Conservation (phyloP, 2,888 invertebrate species). For the Acronicta leporina region DNA sequence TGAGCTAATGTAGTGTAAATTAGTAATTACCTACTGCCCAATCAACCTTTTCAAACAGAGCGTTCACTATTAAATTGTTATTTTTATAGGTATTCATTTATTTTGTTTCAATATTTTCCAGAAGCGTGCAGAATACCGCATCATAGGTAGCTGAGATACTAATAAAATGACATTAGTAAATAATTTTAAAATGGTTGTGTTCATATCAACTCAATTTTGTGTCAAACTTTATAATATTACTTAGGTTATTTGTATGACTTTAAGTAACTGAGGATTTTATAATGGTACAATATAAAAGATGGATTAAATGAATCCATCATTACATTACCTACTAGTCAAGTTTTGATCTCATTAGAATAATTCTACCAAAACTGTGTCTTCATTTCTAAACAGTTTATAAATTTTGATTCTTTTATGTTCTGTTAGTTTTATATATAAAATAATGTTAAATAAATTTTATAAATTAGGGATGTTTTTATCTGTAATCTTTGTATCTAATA, state of each 20-base stretch:
- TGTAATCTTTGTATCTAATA: slow-evolving; percentile 12
- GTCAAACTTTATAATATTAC: slow-evolving; percentile 16
- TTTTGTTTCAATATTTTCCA: slow-evolving; percentile 59
- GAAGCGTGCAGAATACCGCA: slow-evolving; percentile 82
- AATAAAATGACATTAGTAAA: slow-evolving; percentile 33
- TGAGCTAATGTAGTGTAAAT: too few relatives aligned
- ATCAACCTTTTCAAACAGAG: too few relatives aligned
- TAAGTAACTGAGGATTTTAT: slow-evolving; percentile 17
- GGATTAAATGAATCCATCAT: too few relatives aligned
- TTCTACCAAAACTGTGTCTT: not conserved
- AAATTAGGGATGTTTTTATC: slow-evolving; percentile 27
- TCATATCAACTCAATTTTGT: slow-evolving; percentile 55
- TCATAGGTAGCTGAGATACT: slow-evolving; percentile 78
- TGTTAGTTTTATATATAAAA: slow-evolving; percentile 43
- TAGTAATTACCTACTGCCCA: too few relatives aligned
- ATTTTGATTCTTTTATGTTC: slow-evolving; percentile 15
- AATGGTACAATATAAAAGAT: too few relatives aligned
- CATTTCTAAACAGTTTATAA: not conserved
- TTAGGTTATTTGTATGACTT: slow-evolving; percentile 27
- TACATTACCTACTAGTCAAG: slow-evolving; percentile 1
- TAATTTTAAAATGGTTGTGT: slow-evolving; percentile 72
- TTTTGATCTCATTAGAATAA: slow-evolving; percentile 29
- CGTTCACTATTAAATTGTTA: too few relatives aligned
- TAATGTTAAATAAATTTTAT: slow-evolving; percentile 21
- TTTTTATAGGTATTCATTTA: too few relatives aligned